These are phyloP conservation scores for Sardina pilchardus DNA, from an alignment of 2,113 vertebrate species.

Conservation along the genomic window DNA sequence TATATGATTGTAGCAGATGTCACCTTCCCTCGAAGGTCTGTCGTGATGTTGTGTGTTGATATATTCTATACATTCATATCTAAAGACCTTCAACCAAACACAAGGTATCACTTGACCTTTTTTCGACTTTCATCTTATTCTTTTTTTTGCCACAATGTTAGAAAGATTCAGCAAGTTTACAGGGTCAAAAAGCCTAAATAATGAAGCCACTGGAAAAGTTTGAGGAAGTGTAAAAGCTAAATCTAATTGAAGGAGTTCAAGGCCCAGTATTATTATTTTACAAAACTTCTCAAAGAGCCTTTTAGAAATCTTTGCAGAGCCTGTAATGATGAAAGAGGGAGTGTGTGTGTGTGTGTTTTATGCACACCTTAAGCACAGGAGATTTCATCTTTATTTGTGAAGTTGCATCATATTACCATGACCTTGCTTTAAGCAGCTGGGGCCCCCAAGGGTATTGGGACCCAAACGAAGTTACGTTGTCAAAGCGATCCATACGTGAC, in stretches of 20 bases:
- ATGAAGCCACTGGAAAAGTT: not conserved
- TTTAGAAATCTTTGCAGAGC: not conserved
- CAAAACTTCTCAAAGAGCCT: not conserved
- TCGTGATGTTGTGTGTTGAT: not conserved
- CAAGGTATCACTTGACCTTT: not conserved
- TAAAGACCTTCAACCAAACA: not conserved
- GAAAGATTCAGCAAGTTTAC: not conserved
- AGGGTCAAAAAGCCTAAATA: not conserved
- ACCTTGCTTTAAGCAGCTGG: not conserved
- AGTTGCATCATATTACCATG: not conserved
- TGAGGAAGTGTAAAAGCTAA: not conserved
- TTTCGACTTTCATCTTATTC: not conserved
- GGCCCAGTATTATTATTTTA: not conserved
- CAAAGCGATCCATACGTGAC: not conserved
- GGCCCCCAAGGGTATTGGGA: constrained; percentile 17
- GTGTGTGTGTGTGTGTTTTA: not conserved
- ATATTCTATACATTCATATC: not conserved
- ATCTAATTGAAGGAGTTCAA: not conserved
- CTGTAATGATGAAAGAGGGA: not conserved
- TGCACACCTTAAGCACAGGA: not conserved
- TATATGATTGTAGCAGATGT: not conserved
- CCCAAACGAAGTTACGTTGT: not conserved
- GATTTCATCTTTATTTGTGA: not conserved
- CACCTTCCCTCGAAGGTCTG: not conserved
- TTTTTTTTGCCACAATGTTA: not conserved